Percentiles rank a stretch among this genome's conserved stretches.
Evolutionary conservation across 35 echinoderm and acorn worm species (phyloP).

Genomic region (Lytechinus pictus): DNA sequence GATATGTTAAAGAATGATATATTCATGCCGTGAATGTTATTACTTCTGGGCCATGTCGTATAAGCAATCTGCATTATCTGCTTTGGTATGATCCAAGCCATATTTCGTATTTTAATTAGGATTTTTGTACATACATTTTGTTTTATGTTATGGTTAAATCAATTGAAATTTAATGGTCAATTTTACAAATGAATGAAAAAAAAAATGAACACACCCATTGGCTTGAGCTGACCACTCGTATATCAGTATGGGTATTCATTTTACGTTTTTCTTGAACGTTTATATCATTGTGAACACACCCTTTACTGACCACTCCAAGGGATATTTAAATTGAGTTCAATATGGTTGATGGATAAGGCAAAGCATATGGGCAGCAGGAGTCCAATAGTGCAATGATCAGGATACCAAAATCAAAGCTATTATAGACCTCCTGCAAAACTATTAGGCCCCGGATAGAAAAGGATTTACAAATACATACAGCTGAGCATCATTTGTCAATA

Average conservation of each 20-base stretch:
- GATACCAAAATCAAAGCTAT: background rate
- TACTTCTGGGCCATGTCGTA: no score
- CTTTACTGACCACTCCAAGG: background rate
- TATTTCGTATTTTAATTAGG: no score
- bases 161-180: no score
- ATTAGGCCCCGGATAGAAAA: background rate
- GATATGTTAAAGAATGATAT: no score
- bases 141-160: no score
- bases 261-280: background rate
- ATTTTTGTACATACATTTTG: no score
- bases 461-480: background rate
- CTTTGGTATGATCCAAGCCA: no score
- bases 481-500: background rate
- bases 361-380: background rate
- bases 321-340: background rate
- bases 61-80: no score
- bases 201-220: no score
- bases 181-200: no score
- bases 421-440: slow-evolving; percentile 2
- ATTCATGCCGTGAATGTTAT: no score
- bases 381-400: background rate
- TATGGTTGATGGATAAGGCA: background rate
- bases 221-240: no score
- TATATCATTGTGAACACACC: background rate
- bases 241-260: background rate